Base-by-base conservation (phyloP, 1,140 invertebrate species). In the Asobara japonica region DNA sequence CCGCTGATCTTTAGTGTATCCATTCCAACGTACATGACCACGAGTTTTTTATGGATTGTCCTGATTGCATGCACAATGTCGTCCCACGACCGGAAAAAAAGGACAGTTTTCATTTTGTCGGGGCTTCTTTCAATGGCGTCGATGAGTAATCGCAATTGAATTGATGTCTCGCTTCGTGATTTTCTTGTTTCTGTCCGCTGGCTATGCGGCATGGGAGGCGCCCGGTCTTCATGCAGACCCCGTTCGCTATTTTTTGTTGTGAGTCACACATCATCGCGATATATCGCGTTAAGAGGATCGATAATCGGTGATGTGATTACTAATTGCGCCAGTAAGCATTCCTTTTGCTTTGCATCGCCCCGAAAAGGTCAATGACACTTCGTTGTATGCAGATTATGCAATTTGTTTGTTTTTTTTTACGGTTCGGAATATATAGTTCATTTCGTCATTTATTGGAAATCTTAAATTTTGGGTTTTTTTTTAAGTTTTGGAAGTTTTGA, bases 81-180 rank as follows among this genome's bases (percentile, higher is more conserved):
- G 10, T 36, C 68, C 51, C 31, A 61, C 68, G 56, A 18, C 7
- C 3, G 10, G 30, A 29, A 70, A 70, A 22, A 36, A 20, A 27
- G 16, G 38, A 56, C 30, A 56, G 33, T 51, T 3, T 61, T 62
- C 4, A 11, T 31, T 20, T 25, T 10, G 25, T 56, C 51, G 16
- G 51, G 11, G 22, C 18, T 22, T 30, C 8, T 30, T 20, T 61
- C 62, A 69, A 61, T 20, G 29, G 16, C 22, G 66, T 31, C 56
- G 69, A 70, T 70, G 36, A 70, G 69, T 64, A 70, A 70, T 70
- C 56, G 31, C 25, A 1, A 60, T 41, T 70, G 31, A 61, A 38
- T 69, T 69, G 67, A n/a, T 48, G 16, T 68, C 41, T 33, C 41
- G 51, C 30, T 27, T 20, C n/a, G n/a, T 66, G 1, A 25, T 65